Conservation (phyloP, 2,797 vertebrate genomes). For the Bovichtus variegatus region DNA sequence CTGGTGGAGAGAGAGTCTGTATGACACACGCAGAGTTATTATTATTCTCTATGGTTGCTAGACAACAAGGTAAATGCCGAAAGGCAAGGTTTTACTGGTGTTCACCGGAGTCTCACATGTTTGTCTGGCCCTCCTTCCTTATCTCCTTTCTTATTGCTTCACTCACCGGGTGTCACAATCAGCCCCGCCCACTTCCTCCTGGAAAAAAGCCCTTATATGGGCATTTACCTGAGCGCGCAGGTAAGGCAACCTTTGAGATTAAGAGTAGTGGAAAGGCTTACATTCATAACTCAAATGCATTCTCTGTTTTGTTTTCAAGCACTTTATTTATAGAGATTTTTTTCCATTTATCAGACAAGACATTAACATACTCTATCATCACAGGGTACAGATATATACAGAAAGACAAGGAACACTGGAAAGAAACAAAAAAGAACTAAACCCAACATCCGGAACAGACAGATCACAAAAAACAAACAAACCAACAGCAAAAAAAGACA, state of each 20-base stretch:
- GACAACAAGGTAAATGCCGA: slow-evolving; percentile 44
- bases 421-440: too few species aligned
- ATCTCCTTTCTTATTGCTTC: slow-evolving; percentile 53
- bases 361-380: too few species aligned
- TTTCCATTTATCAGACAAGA: too few species aligned
- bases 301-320: not conserved
- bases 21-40: slow-evolving; percentile 57
- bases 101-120: slow-evolving; percentile 11
- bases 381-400: too few species aligned
- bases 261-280: too few species aligned
- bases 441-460: too few species aligned
- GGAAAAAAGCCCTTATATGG: slow-evolving; percentile 75
- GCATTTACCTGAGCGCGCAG: slow-evolving; percentile 35
- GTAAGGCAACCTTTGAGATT: slow-evolving; percentile 18
- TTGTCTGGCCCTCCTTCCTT: slow-evolving; percentile 35
- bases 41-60: slow-evolving; percentile 51
- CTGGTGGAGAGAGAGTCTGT: slow-evolving; percentile 59
- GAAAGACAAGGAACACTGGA: too few species aligned
- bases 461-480: too few species aligned
- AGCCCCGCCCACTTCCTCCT: slow-evolving; percentile 41
- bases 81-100: slow-evolving; percentile 60
- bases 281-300: too few species aligned
- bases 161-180: slow-evolving; percentile 49
- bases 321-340: too few species aligned
- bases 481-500: too few species aligned